A percentile compares a stretch with the other conserved stretches of the same genome.
phyloP scores from a whole-genome alignment of 2,888 invertebrate genomes.

The Tenthredo amoena region DNA sequence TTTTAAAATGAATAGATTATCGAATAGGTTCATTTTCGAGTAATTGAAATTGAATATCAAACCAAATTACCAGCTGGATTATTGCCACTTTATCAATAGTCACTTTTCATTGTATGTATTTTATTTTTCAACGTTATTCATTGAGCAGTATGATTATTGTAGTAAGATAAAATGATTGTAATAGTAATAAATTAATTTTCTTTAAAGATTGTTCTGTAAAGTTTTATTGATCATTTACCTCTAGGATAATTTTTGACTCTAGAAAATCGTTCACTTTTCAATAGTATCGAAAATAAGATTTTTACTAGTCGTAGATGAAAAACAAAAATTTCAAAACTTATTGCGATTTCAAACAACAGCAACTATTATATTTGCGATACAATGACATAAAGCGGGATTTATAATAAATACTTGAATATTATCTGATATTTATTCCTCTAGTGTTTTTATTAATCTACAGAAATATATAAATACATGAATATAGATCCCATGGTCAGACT shows the following conservation, averaged over 20 bases:
- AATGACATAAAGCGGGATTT: no score
- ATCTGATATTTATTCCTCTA: background rate
- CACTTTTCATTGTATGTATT: background rate
- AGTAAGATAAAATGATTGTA: background rate
- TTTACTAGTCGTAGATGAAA: background rate
- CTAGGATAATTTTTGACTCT: background rate
- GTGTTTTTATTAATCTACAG: background rate
- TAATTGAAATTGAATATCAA: background rate
- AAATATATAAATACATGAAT: background rate
- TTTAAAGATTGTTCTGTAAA: background rate
- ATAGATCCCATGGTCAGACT: constrained; percentile 50
- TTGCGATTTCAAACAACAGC: background rate
- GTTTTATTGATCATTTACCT: background rate
- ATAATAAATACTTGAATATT: no score
- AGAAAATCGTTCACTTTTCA: background rate
- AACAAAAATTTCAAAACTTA: background rate
- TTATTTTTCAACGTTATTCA: background rate
- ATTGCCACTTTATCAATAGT: background rate
- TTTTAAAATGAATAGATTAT: background rate
- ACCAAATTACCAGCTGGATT: background rate
- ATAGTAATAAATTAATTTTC: constrained; percentile 21
- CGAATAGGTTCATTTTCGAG: background rate
- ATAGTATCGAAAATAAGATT: background rate
- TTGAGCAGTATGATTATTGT: background rate
- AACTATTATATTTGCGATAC: no score